Conservation (phyloP, 2,888 invertebrate species). For the Orthosia gracilis region DNA sequence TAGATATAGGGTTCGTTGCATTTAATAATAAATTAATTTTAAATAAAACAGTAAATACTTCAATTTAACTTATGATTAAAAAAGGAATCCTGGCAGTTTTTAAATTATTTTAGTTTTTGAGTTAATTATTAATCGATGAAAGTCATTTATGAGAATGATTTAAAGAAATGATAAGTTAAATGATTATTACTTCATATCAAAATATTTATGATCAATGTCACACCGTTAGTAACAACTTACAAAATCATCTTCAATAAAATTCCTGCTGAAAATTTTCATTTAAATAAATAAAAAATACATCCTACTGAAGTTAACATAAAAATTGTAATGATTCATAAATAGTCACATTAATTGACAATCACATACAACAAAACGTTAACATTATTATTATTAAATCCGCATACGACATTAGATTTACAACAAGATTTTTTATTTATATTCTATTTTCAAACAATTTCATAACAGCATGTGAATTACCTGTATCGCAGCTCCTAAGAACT, state of each 20-base stretch:
- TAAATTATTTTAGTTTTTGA: no score
- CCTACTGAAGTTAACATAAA: not conserved
- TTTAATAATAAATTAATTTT: no score
- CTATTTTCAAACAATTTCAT: not conserved
- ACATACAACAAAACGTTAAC: not conserved
- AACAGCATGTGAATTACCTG: conserved; percentile 89
- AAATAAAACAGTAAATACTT: no score
- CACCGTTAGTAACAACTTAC: conserved; percentile 41
- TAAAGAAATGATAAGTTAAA: conserved; percentile 16
- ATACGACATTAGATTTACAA: conserved; percentile 17
- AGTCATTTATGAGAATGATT: conserved; percentile 12
- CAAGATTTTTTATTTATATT: no score
- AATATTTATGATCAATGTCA: not conserved
- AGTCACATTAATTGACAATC: not conserved
- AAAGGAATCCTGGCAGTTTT: no score
- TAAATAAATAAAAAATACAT: not conserved
- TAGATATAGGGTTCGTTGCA: no score
- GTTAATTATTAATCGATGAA: conserved; percentile 37
- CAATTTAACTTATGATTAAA: no score
- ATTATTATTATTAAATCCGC: no score
- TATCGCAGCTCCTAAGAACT: conserved; percentile 94
- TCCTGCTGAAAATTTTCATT: conserved; percentile 26
- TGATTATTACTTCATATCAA: conserved; percentile 5
- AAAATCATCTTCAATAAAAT: conserved; percentile 9
- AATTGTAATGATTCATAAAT: not conserved